Evolutionary conservation across 2,888 invertebrate species (phyloP).

Genomic region (Branchinecta sandiegonensis): DNA sequence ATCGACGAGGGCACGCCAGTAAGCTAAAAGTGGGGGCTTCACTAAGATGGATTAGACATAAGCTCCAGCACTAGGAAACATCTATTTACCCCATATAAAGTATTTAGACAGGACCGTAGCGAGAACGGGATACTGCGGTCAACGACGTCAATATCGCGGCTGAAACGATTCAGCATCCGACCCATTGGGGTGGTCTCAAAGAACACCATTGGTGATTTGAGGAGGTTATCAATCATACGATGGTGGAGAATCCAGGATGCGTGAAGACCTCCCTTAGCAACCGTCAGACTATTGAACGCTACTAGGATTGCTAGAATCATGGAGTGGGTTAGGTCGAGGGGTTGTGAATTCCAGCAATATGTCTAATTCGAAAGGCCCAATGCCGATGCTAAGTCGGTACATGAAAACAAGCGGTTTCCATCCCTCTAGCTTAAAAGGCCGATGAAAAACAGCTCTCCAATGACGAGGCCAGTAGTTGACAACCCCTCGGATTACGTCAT

Average conservation of each 20-base stretch:
- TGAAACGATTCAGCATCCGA: constrained; percentile 51
- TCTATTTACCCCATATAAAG: constrained; percentile 38
- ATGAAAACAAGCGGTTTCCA: too few species aligned
- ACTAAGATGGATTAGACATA: too few species aligned
- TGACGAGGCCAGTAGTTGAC: too few species aligned
- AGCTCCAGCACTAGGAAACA: neutral
- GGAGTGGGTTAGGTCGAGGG: too few species aligned
- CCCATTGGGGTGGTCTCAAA: constrained; percentile 60
- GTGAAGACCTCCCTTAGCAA: constrained; percentile 39
- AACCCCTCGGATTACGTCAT: too few species aligned
- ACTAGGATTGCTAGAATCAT: constrained; percentile 29
- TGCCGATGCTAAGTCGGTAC: too few species aligned
- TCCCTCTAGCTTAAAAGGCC: too few species aligned
- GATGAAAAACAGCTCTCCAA: too few species aligned
- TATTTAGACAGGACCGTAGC: constrained; percentile 48
- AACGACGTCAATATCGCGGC: constrained; percentile 49
- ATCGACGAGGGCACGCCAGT: too few species aligned
- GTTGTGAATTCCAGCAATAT: too few species aligned
- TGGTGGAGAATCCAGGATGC: constrained; percentile 50
- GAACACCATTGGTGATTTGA: constrained; percentile 54
- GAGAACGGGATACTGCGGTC: constrained; percentile 51
- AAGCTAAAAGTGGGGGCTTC: too few species aligned
- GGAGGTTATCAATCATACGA: constrained; percentile 46
- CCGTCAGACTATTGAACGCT: constrained; percentile 34
- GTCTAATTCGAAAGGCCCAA: too few species aligned